phyloP scores from a whole-genome alignment of 2,797 vertebrate genomes.

The Avahi laniger region DNA sequence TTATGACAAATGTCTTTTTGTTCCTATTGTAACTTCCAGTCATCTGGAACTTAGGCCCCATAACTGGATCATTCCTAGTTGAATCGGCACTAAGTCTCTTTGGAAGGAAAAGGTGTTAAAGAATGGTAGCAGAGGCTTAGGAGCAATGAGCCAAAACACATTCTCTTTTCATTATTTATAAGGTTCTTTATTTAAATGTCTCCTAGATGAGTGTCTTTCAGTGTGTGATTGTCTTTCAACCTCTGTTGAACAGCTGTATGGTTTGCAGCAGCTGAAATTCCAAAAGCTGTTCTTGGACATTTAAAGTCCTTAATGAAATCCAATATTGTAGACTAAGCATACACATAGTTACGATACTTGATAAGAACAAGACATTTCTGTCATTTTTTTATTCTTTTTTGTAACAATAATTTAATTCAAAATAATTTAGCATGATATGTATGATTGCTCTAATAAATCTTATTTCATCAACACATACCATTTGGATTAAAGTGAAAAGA shows the following conservation, averaged over 20 bases:
- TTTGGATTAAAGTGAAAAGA: constrained; percentile 26
- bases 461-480: neutral
- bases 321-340: neutral
- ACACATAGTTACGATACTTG: neutral
- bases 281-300: neutral
- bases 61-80: neutral
- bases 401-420: neutral
- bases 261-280: neutral
- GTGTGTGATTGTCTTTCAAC: neutral
- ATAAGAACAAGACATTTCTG: neutral
- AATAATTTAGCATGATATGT: neutral
- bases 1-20: neutral
- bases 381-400: neutral
- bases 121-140: neutral
- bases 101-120: neutral
- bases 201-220: neutral
- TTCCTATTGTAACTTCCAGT: neutral
- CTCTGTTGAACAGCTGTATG: neutral
- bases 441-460: neutral
- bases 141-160: neutral
- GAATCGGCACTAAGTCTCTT: neutral
- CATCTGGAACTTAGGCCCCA: neutral
- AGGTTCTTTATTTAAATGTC: neutral
- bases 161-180: neutral
- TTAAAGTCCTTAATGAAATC: neutral